A percentile compares a stretch with the other conserved stretches of the same genome.
Conservation (phyloP, 2,888 invertebrate genomes). For the Sepiola atlantica region DNA sequence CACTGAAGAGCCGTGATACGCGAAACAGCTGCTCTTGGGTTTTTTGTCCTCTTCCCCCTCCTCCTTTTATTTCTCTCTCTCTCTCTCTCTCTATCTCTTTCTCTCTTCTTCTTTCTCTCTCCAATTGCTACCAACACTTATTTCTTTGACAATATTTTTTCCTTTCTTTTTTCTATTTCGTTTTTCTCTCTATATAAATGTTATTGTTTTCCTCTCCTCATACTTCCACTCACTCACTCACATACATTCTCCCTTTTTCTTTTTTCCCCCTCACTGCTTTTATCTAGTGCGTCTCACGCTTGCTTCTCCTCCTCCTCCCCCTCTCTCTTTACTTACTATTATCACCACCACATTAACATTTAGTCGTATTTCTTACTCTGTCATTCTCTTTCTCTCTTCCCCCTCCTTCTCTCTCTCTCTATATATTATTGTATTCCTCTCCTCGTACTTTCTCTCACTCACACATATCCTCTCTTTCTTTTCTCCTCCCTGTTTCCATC, state of each 20-base stretch:
- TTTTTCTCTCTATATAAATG: too few relatives aligned
- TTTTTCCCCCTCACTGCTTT: neutral
- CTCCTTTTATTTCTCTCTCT: neutral
- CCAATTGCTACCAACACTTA: neutral
- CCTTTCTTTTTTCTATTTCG: too few relatives aligned
- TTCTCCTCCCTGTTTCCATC: neutral
- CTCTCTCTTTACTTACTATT: neutral
- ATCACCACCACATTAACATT: neutral
- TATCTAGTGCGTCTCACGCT: neutral
- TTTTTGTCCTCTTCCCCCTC: neutral
- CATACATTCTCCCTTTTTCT: neutral
- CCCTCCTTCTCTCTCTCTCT: too few relatives aligned
- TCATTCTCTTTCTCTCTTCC: neutral
- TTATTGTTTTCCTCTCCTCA: neutral
- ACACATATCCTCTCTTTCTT: neutral
- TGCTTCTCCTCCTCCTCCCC: too few relatives aligned
- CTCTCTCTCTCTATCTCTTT: neutral
- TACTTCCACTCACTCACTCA: neutral
- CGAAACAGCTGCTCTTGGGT: too few relatives aligned
- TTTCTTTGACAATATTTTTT: neutral
- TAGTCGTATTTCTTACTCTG: too few relatives aligned
- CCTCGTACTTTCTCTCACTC: neutral
- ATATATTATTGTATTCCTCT: neutral
- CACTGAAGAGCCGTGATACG: too few relatives aligned
- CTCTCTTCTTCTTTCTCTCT: neutral